Evolutionary conservation across 2,888 invertebrate genomes (phyloP).

Genomic region (Theretra japonica): DNA sequence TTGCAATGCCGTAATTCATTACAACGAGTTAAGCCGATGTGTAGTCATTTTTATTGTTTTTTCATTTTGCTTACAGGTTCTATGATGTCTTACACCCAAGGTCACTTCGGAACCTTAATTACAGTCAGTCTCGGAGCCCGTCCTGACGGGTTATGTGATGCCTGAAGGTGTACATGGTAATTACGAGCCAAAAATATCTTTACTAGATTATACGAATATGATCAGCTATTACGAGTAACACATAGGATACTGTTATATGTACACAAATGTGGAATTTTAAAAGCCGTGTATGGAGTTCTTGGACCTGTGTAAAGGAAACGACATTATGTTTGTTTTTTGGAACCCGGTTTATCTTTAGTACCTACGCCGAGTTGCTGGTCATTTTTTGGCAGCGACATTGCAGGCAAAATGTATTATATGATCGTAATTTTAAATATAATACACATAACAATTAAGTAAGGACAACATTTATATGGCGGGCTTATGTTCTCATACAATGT

Average conservation of each 20-base stretch:
- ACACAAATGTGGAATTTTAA: background rate
- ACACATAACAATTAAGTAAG: background rate
- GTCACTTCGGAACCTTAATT: conserved; percentile 75
- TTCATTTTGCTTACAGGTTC: conserved; percentile 58
- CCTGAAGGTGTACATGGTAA: background rate
- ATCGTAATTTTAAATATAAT: background rate
- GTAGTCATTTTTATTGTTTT: conserved; percentile 78
- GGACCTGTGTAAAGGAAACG: background rate
- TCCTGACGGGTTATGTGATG: conserved; percentile 33
- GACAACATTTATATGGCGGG: background rate
- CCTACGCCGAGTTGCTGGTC: background rate
- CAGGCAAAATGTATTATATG: background rate
- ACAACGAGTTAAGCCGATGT: conserved; percentile 78
- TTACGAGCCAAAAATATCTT: background rate
- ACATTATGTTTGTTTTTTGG: background rate
- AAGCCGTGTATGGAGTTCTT: background rate
- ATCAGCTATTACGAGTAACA: background rate
- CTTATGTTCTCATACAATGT: conserved; percentile 11
- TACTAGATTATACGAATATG: background rate
- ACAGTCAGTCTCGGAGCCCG: conserved; percentile 60
- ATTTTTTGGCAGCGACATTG: background rate
- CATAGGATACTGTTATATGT: background rate
- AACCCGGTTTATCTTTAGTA: conserved; percentile 1
- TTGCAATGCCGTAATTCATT: conserved; percentile 85
- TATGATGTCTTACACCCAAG: conserved; percentile 68